Evolutionary conservation across 2,113 vertebrate genomes (phyloP), one percentile per base, ranked within the genome.

Genomic region (Centropristis striata): DNA sequence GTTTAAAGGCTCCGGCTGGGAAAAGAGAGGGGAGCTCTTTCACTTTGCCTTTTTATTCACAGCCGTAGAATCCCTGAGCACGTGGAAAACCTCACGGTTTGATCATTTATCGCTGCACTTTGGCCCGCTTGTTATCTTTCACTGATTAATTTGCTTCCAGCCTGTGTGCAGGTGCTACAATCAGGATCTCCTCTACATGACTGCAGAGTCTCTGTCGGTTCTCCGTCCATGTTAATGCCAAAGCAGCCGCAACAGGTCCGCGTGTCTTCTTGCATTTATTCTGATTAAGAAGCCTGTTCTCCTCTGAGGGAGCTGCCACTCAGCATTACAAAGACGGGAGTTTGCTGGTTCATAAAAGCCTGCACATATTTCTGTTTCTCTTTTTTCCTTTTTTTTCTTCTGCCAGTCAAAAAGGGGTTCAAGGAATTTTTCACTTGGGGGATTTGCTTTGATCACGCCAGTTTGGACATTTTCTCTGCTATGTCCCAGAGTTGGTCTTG

Each of bases 391-490:
- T 32, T 32, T 32, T 25, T 65, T 23, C 4, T 20, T 41, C 65
- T 70, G 71, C 59, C 85, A 82, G 27, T 86, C 74, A 85, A 74
- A 85, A 58, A 25, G 25, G 11, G 44, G 55, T 84, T 86, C 58
- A 78, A 69, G 75, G 77, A 81, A 73, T 78, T 78, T 89, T 79
- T 57, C 44, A 55, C 86, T 88, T 70, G 39, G 71, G 53, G 72
- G 75, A 71, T 85, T 87, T 76, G 63, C 86, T 90, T 90, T 90
- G 80, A 91, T 90, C 86, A 61, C 10, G 16, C 20, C 37, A 25
- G 25, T 75, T 50, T 82, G 49, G 75, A 81, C 36, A 18, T 85
- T 85, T 89, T 81, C 65, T 72, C 41, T 60, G 58, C 49, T 66
- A 8, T 70, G 67, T 92, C 75, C 63, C 60, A 8, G 75, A 75